Percentiles rank a stretch among this genome's conserved stretches.
phyloP scores from a whole-genome alignment of 2,797 vertebrate genomes.

The Pelobates cultripes region DNA sequence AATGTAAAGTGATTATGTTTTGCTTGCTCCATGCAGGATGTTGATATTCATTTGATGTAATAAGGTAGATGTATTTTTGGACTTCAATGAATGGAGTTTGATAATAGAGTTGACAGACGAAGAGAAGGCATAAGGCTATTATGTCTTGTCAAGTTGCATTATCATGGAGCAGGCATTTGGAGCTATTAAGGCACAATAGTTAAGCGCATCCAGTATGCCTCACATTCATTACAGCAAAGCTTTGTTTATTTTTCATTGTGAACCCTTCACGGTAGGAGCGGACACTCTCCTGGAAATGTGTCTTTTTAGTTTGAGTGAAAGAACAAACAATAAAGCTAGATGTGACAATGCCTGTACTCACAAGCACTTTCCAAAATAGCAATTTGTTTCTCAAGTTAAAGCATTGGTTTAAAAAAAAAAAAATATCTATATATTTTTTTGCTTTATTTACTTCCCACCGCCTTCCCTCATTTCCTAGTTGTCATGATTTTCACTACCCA shows the following conservation, averaged over 20 bases:
- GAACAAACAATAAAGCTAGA: no score
- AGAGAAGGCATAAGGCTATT: conserved; percentile 12
- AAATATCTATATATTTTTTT: no score
- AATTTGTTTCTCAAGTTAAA: no score
- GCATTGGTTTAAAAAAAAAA: no score
- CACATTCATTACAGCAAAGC: background rate
- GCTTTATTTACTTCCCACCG: no score
- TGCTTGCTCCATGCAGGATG: background rate
- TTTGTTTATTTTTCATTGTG: background rate
- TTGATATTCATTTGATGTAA: conserved; percentile 3
- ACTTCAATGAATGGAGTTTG: background rate
- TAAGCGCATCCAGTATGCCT: conserved; percentile 1
- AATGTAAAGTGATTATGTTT: no score
- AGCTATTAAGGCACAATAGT: conserved; percentile 7
- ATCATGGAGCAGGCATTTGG: conserved; percentile 4
- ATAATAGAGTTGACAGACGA: conserved; percentile 20
- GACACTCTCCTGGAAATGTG: no score
- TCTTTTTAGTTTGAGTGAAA: no score
- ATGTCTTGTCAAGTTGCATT: conserved; percentile 26
- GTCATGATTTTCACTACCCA: no score
- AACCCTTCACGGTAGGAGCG: no score
- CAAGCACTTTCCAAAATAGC: no score
- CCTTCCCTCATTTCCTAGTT: no score
- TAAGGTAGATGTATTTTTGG: conserved; percentile 1
- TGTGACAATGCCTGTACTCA: background rate